These are phyloP conservation scores for Pipistrellus pipistrellus DNA, from an alignment of 2,797 vertebrate species.

Conservation along the genomic window DNA sequence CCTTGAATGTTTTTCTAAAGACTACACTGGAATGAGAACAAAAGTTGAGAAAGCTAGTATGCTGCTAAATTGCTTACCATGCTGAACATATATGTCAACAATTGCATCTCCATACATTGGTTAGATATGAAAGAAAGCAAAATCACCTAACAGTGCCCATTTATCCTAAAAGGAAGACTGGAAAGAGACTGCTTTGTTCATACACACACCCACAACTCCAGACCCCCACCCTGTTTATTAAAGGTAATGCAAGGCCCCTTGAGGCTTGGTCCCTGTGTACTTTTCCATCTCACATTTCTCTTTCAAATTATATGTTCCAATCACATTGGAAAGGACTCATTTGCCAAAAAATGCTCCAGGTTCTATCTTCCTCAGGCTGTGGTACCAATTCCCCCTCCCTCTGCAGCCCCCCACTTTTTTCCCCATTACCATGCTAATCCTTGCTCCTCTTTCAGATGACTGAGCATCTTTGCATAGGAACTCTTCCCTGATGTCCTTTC, in stretches of 20 bases:
- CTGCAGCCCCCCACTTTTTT: not conserved
- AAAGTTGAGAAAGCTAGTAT: not conserved
- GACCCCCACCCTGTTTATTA: not conserved
- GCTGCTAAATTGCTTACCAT: slow-evolving; percentile 52
- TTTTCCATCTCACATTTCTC: not conserved
- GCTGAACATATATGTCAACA: slow-evolving; percentile 1
- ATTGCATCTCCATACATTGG: slow-evolving; percentile 5
- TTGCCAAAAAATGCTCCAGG: not conserved
- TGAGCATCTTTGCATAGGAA: not conserved
- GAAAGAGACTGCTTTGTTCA: not conserved
- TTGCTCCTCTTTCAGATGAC: not conserved
- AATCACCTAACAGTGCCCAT: not conserved
- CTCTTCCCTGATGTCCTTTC: not conserved
- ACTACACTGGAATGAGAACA: not conserved
- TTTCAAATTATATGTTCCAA: not conserved
- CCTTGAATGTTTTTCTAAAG: slow-evolving; percentile 4
- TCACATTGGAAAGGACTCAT: not conserved
- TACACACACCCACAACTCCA: fast-evolving
- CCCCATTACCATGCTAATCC: not conserved
- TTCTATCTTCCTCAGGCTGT: not conserved
- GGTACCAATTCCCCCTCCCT: not conserved
- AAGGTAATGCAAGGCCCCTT: not conserved
- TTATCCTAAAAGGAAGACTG: not conserved
- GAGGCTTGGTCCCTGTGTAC: too few relatives aligned
- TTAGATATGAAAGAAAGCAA: not conserved